These are phyloP conservation scores for Caenorhabditis imperialis DNA, from an alignment of 2,888 invertebrate genomes.

Conservation along the genomic window DNA sequence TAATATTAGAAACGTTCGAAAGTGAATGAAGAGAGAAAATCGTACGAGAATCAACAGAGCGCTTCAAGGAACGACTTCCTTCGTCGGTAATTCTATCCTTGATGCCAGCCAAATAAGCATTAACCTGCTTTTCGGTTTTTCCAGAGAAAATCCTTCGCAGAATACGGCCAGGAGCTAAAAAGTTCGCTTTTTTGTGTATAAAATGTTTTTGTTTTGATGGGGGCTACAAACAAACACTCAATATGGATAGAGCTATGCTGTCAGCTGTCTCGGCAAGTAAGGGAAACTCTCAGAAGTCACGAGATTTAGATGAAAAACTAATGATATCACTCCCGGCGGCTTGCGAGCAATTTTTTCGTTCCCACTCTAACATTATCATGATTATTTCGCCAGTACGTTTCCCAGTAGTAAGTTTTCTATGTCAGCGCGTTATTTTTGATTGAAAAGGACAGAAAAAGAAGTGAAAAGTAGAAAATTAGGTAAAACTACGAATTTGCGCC, in stretches of 20 bases:
- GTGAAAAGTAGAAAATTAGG: conserved; percentile 23
- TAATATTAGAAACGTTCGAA: too few relatives aligned
- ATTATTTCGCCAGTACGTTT: not conserved
- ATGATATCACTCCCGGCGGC: too few relatives aligned
- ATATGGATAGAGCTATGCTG: too few relatives aligned
- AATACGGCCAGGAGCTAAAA: not conserved
- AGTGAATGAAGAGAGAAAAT: conserved; percentile 8
- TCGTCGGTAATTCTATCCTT: conserved; percentile 23
- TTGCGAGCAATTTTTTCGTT: too few relatives aligned
- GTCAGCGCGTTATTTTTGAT: not conserved
- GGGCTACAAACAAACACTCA: too few relatives aligned
- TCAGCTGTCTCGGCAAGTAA: too few relatives aligned
- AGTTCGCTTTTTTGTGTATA: too few relatives aligned
- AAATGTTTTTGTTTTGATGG: too few relatives aligned
- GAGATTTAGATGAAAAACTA: too few relatives aligned
- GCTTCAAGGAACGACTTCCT: conserved; percentile 26
- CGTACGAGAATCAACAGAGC: conserved; percentile 29
- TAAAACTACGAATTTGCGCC: conserved; percentile 31
- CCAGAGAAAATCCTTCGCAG: conserved; percentile 31
- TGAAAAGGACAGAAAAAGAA: not conserved
- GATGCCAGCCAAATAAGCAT: conserved; percentile 5
- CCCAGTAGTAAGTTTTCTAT: not conserved
- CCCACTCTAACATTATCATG: conserved; percentile 32
- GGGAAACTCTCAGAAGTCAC: too few relatives aligned
- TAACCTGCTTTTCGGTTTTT: conserved; percentile 22